These are phyloP conservation scores for Phortica magna DNA, from an alignment of 2,888 invertebrate species.

Conservation along the genomic window DNA sequence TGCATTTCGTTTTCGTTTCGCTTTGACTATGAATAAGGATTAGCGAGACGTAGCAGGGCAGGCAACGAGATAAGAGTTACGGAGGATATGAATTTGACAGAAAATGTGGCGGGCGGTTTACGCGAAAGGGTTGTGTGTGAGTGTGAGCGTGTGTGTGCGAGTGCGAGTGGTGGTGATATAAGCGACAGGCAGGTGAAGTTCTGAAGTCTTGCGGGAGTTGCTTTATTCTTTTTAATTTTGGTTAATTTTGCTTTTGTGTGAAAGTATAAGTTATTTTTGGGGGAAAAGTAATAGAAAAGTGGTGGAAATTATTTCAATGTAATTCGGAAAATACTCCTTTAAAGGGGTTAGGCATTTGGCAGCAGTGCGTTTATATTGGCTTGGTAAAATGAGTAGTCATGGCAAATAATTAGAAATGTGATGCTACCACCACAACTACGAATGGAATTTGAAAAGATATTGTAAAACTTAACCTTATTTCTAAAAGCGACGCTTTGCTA, in stretches of 20 bases:
- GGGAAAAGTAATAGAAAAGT: slow-evolving; percentile 60
- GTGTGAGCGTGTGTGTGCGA: slow-evolving; percentile 1
- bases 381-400: neutral
- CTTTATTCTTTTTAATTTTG: slow-evolving; percentile 65
- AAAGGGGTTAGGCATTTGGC: neutral
- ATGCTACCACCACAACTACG: neutral
- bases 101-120: neutral
- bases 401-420: neutral
- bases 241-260: slow-evolving; percentile 67
- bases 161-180: slow-evolving; percentile 37
- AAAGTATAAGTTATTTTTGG: slow-evolving; percentile 66
- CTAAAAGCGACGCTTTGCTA: too few relatives aligned
- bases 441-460: too few relatives aligned
- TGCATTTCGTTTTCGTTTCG: slow-evolving; percentile 24
- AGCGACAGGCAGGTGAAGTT: slow-evolving; percentile 49
- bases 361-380: neutral
- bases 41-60: slow-evolving; percentile 9
- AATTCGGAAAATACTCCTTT: neutral
- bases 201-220: slow-evolving; percentile 45
- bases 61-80: neutral
- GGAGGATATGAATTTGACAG: slow-evolving; percentile 30
- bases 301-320: slow-evolving; percentile 11
- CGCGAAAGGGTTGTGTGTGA: neutral
- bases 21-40: slow-evolving; percentile 18
- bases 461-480: too few relatives aligned